Base-by-base conservation (phyloP, 2,888 invertebrate genomes). In the Camptogramma bilineatum region DNA sequence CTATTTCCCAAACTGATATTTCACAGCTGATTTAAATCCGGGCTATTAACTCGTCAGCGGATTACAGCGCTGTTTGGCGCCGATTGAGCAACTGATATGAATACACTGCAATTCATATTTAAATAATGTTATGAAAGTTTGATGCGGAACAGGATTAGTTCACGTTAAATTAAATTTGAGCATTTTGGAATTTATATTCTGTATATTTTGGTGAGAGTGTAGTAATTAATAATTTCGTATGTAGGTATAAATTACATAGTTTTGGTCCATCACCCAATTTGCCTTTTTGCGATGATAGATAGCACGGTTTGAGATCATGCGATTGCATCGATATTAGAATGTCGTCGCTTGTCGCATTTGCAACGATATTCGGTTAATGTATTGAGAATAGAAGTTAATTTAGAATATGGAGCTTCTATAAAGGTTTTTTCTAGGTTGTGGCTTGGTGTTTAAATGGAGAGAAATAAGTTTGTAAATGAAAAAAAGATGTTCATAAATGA, bases 1-100 rank as follows among this genome's bases (percentile, higher is more conserved):
- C 65, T 65, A 66, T 66, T 66, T 66, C 65, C 61, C 53, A 62
- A 66, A 66, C 65, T 66, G 58, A 66, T 62, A 66, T 66, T 66
- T 66, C 61, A 66, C 54, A 56, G 60, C 57, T 66, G 65, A 66
- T 62, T 66, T 62, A 62, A 65, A 66, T 66, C 65, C 46, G 57
- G 51, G 57, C 57, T 62, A 65, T 65, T 65, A 65, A 57, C 65
- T 66, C 62, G 58, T 66, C 65, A 66, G 65, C 65, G 58, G 61
- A 53, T 66, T 58, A 62, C 57, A 39, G 28, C 52, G 52, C 65
- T 57, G 61, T 52, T 61, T 44, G 46, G 44, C 19, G 24, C 31
- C 48, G 48, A 62, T 64, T 18, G 47, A 55, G 47, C 51, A 47
- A 18, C 28, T 50, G 8, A 31, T 50, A 42, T 42, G 13, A 54